phyloP scores from a whole-genome alignment of 2,113 vertebrate species.

The Nycticorax nycticorax region DNA sequence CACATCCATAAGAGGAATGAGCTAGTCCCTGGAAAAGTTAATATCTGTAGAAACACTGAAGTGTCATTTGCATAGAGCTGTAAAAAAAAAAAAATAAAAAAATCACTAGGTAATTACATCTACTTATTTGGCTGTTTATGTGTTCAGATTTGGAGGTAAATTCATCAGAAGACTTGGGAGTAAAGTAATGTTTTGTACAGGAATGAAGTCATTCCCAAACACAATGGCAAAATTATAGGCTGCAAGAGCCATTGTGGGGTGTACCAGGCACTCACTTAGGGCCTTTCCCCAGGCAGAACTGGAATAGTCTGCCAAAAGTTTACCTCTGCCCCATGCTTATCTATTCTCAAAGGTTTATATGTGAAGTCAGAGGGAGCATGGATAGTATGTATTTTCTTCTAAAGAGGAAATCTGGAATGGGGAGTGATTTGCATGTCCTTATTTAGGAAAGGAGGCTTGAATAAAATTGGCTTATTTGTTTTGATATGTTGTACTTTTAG shows the following conservation, averaged over 20 bases:
- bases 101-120: background rate
- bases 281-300: background rate
- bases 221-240: rapidly evolving
- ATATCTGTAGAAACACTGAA: background rate
- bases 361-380: background rate
- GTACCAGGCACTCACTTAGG: background rate
- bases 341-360: background rate
- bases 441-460: background rate
- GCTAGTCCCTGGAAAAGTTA: background rate
- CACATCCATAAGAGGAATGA: background rate
- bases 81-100: background rate
- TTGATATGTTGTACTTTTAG: background rate
- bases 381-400: background rate
- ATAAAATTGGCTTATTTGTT: background rate
- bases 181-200: background rate
- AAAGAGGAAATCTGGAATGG: background rate
- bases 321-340: background rate
- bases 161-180: background rate
- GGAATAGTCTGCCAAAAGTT: background rate
- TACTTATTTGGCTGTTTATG: background rate
- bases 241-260: background rate
- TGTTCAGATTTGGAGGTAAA: background rate
- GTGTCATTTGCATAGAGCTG: background rate
- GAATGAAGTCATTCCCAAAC: background rate
- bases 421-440: background rate